Conservation (phyloP, 2,113 vertebrate genomes). For the Callionymus lyra region DNA sequence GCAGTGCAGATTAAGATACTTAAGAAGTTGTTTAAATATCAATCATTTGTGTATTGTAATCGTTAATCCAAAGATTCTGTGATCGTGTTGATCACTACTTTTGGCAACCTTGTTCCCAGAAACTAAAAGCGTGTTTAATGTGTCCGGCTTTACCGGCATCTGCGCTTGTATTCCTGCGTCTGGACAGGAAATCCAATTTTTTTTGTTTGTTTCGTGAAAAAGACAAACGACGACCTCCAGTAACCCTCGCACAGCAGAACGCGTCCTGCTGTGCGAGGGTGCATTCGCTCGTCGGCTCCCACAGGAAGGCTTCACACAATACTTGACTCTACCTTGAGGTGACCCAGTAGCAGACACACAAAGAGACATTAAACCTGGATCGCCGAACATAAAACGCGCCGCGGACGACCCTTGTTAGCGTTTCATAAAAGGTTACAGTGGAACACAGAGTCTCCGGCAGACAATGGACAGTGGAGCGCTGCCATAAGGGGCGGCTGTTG, state of each 20-base stretch:
- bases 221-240: conserved; percentile 6
- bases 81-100: too few species aligned
- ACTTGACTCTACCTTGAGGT: conserved; percentile 44
- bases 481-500: conserved; percentile 57
- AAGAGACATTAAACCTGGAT: conserved; percentile 24
- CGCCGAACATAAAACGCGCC: not conserved
- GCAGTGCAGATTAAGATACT: too few species aligned
- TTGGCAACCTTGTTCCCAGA: too few species aligned
- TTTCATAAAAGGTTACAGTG: conserved; percentile 19
- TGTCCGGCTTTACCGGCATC: conserved; percentile 8
- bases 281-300: conserved; percentile 40
- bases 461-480: conserved; percentile 58
- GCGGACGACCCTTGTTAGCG: too few species aligned
- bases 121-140: conserved; percentile 9
- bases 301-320: conserved; percentile 59
- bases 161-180: conserved; percentile 20
- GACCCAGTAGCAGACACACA: conserved; percentile 17
- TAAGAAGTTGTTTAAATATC: too few species aligned
- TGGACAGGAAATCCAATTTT: conserved; percentile 44
- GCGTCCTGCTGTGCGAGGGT: conserved; percentile 32
- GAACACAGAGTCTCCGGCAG: conserved; percentile 27
- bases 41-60: too few species aligned
- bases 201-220: conserved; percentile 15
- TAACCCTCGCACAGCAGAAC: conserved; percentile 17
- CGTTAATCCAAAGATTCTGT: too few species aligned